Conservation (phyloP, 30 jellyfish, hydroid and myxozoan genomes). For the Pseudorhiza aurosa region DNA sequence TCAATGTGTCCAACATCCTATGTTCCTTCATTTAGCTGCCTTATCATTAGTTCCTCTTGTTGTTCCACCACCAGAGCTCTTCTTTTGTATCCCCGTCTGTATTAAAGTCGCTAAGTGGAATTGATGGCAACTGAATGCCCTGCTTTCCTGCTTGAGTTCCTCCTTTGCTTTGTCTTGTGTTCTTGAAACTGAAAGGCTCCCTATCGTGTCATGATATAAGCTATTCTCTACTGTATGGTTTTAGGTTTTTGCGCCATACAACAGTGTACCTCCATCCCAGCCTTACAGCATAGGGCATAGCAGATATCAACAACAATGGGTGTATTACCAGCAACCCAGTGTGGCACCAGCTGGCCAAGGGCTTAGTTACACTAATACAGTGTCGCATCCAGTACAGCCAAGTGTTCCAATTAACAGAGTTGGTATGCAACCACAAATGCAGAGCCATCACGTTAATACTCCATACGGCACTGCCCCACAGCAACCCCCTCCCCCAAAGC, state of each 20-base stretch:
- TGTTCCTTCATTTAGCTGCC: no score
- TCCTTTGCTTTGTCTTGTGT: no score
- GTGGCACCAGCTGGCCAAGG: slow-evolving; percentile 3
- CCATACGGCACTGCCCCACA: neutral
- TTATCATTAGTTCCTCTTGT: no score
- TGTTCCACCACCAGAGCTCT: no score
- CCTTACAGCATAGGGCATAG: neutral
- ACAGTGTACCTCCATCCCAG: neutral
- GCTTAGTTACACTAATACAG: neutral
- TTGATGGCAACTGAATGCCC: no score
- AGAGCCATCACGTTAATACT: neutral
- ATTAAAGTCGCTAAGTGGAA: no score
- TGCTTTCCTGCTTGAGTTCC: no score
- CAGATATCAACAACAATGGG: neutral
- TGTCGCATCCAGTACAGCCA: slow-evolving; percentile 10
- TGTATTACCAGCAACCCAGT: neutral
- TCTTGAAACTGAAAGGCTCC: no score
- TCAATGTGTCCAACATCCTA: no score
- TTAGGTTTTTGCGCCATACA: neutral
- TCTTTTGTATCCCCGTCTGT: no score
- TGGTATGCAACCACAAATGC: slow-evolving; percentile 2
- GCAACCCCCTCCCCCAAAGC: neutral
- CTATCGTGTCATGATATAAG: no score
- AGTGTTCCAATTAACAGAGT: neutral
- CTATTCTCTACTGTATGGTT: no score